Base-by-base conservation (phyloP, 2,113 vertebrate species). In the Misgurnus anguillicaudatus region DNA sequence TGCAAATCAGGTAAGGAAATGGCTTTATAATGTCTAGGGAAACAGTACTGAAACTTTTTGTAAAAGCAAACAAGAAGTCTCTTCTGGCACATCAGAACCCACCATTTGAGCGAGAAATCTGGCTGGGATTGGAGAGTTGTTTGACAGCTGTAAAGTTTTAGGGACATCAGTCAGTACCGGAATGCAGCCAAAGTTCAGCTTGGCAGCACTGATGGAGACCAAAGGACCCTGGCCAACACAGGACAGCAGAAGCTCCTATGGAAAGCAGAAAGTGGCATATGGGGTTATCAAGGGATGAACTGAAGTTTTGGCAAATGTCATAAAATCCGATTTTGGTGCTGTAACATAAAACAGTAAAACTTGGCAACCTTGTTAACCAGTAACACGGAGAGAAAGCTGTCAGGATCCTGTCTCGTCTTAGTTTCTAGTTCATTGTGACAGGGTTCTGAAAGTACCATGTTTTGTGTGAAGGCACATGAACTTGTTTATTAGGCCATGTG, bases 121-220 rank as follows among this genome's bases (percentile, higher is more conserved):
- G 0, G 91, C 92, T 0, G 95, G 88, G 73, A 95, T 91, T 0
- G 92, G 88, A 17, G 91, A 45, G 42, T 93, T 89, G 73, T 95
- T 99, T 16, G 86, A 88, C 14, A 98, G 92, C 1, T 38, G 66
- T 63, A 98, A 85, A 0, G 39, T 79, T 88, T 19, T 88, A 19
- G 88, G 81, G 6, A 84, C 51, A 65, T 96, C 93, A 4, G 78
- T 91, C 9, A 97, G 87, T 16, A 94, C 92, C 0, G 85, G 91
- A 87, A 96, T 92, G 19, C 0, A 84, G 67, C 96, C 95, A 9
- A 96, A 98, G 24, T 95, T 81, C 7, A 98, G 1, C 67, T 90
- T 80, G 13, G 48, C 63, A 0, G 82, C 90, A 9, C 80, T 78
- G 17, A 94, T 19, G 0, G 91, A 89, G 79, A 98, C 85, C 6